phyloP scores from a whole-genome alignment of 2,113 vertebrate genomes.

The Gopherus flavomarginatus region DNA sequence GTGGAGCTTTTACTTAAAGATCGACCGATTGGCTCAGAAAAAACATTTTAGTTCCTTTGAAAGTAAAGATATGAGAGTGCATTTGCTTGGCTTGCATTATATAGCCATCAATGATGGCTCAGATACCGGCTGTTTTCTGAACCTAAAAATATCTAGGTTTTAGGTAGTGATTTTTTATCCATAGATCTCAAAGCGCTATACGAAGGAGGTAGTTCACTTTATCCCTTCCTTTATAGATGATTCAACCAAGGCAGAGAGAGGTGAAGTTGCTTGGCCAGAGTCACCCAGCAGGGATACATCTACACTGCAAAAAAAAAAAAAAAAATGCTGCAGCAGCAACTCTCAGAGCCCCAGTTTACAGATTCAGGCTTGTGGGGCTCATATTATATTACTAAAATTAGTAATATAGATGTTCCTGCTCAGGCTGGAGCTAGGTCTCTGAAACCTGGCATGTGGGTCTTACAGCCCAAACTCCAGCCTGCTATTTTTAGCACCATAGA shows the following conservation, averaged over 20 bases:
- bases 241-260: background rate
- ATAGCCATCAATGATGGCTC: background rate
- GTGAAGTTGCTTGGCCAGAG: background rate
- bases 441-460: background rate
- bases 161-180: background rate
- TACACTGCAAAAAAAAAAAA: background rate
- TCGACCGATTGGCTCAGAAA: background rate
- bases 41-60: background rate
- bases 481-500: background rate
- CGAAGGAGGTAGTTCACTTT: background rate
- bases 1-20: conserved; percentile 21
- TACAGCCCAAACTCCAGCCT: background rate
- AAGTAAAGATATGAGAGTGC: background rate
- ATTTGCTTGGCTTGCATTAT: background rate
- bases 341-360: background rate
- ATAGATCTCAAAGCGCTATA: background rate
- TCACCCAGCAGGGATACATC: background rate
- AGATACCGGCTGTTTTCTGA: background rate
- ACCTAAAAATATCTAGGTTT: background rate
- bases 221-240: background rate
- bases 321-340: background rate
- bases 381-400: background rate
- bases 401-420: background rate
- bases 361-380: background rate
- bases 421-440: background rate